These are phyloP conservation scores for Sceliomorpha sp. DNA, from an alignment of 2,888 invertebrate species.

Conservation along the genomic window DNA sequence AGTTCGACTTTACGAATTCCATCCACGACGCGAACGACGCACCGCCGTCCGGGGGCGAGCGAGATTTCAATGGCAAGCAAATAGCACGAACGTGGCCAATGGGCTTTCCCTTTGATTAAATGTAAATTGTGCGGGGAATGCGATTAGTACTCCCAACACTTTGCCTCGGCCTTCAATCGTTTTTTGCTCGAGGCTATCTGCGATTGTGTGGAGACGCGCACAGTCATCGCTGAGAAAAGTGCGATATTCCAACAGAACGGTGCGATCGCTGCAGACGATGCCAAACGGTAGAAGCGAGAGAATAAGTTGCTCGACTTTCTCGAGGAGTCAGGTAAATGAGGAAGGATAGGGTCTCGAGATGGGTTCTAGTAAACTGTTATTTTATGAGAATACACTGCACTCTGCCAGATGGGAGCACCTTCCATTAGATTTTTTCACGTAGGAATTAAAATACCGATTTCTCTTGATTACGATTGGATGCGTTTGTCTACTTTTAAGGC, in stretches of 20 bases:
- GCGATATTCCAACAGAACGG: constrained; percentile 9
- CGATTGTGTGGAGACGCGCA: constrained; percentile 25
- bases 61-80: constrained; percentile 78
- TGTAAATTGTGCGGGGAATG: constrained; percentile 78
- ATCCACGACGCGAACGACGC: constrained; percentile 62
- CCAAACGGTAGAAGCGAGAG: not conserved
- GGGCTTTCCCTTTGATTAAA: constrained; percentile 79
- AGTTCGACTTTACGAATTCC: constrained; percentile 73
- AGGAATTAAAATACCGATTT: no score
- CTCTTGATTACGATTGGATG: no score
- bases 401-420: no score
- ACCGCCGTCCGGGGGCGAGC: constrained; percentile 44
- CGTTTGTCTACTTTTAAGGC: no score
- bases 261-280: not conserved
- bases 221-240: constrained; percentile 19
- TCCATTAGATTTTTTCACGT: no score
- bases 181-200: constrained; percentile 41
- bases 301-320: no score
- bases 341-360: no score
- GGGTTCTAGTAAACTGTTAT: no score
- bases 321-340: no score
- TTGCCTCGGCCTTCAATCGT: constrained; percentile 61
- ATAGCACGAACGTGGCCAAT: constrained; percentile 76
- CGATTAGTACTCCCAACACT: constrained; percentile 76
- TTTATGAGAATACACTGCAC: no score